Evolutionary conservation across 1,140 invertebrate species (phyloP).

Genomic region (Lysiphlebus fabarum): DNA sequence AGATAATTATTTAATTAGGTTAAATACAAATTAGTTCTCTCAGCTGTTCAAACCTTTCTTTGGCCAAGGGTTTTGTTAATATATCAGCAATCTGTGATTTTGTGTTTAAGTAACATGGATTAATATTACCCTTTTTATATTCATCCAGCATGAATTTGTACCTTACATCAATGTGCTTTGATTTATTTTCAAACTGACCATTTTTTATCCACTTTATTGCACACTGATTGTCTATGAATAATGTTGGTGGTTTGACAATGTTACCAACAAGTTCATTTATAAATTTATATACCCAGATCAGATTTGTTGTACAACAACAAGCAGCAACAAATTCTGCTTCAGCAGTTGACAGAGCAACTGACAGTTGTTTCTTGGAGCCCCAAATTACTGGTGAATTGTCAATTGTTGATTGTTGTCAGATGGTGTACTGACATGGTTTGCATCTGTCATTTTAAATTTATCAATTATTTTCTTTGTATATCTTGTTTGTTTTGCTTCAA

Average conservation of each 20-base stretch:
- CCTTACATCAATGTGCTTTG: conserved; percentile 41
- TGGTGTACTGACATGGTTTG: conserved; percentile 13
- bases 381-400: conserved; percentile 13
- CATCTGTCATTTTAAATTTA: conserved; percentile 21
- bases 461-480: conserved; percentile 29
- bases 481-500: conserved; percentile 30
- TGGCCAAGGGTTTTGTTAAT: conserved; percentile 28
- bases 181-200: conserved; percentile 34
- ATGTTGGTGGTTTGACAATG: conserved; percentile 9
- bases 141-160: conserved; percentile 39
- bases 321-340: conserved; percentile 54
- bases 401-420: conserved; percentile 17
- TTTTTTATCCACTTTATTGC: conserved; percentile 44
- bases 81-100: conserved; percentile 29
- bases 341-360: conserved; percentile 33
- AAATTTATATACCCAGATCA: conserved; percentile 34
- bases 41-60: not conserved
- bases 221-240: conserved; percentile 34
- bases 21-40: conserved; percentile 4
- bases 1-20: no score
- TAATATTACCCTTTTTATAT: conserved; percentile 19
- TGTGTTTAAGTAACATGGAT: conserved; percentile 6
- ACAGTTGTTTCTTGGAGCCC: conserved; percentile 19
- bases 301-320: conserved; percentile 41
- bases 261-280: conserved; percentile 25